Evolutionary conservation across 1,140 invertebrate genomes (phyloP), one percentile per base, ranked within the genome.

Genomic region (Babylonia areolata): DNA sequence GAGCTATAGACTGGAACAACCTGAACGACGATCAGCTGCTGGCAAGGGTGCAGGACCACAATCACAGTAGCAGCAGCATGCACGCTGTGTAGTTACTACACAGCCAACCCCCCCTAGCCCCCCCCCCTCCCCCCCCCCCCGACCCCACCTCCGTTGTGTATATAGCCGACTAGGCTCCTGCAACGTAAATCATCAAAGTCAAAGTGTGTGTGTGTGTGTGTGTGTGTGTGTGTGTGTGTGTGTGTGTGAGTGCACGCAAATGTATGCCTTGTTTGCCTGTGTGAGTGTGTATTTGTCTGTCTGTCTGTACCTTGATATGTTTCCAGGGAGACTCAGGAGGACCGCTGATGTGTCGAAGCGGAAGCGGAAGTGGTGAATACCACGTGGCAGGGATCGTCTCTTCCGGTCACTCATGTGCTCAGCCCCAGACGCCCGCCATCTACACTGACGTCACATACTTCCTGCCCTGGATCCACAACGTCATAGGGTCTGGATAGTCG

Each of bases 291-390:
- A n/a, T n/a, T n/a, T n/a, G n/a, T n/a, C n/a, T n/a, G n/a, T n/a
- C n/a, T n/a, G n/a, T n/a, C n/a, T n/a, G n/a, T n/a, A n/a, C 11
- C n/a, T 75, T 33, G 35, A 12, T 90, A 0, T 96, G 95, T 88
- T 90, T 79, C 79, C 35, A 81, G 79, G 79, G 87, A 92, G 92
- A 89, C 91, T 42, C 92, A 91, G 75, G 82, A 91, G 42, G 91
- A 90, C n/a, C 92, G 90, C 85, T 92, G 28, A 85, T 85, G 64
- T 75, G 54, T 42, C 12, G 0, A 23, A 35, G 88, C 88, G 20
- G 77, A 77, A 20, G 73, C 35, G 51, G 88, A 88, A 83, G 78
- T 88, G n/a, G n/a, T n/a, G 80, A 42, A 35, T 58, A 58, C 69
- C 71, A 40, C 58, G 35, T 33, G n/a, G 77, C 54, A 23, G 64